A percentile compares a stretch with the other conserved stretches of the same genome.
These are phyloP conservation scores for Drosophila rellima DNA, from an alignment of 2,888 invertebrate genomes.

Conservation along the genomic window DNA sequence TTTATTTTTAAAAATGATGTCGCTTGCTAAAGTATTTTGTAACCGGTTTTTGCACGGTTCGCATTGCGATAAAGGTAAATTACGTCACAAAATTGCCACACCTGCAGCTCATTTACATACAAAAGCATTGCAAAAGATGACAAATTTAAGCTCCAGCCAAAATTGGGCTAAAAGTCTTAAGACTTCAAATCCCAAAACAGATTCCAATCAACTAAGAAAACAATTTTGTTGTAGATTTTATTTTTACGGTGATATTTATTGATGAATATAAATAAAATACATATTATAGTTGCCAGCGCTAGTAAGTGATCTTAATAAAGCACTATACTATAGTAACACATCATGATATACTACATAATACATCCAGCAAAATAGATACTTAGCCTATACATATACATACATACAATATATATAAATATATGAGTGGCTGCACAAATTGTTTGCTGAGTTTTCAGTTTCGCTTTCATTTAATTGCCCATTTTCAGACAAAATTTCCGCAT, in stretches of 20 bases:
- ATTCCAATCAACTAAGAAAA: neutral
- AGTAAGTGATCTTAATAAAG: conserved; percentile 33
- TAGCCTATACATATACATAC: conserved; percentile 14
- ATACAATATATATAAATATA: conserved; percentile 6
- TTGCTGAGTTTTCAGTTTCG: conserved; percentile 60
- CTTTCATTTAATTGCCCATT: conserved; percentile 76
- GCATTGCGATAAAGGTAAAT: conserved; percentile 32
- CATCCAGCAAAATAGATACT: conserved; percentile 31
- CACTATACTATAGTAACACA: conserved; percentile 19
- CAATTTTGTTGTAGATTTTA: conserved; percentile 5
- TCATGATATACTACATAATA: conserved; percentile 21
- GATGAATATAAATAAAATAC: conserved; percentile 39
- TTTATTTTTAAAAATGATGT: conserved; percentile 57
- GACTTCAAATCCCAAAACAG: neutral
- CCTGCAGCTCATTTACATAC: conserved; percentile 55
- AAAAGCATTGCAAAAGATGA: conserved; percentile 40
- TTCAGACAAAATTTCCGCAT: conserved; percentile 70
- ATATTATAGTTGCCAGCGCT: conserved; percentile 47
- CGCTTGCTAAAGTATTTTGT: conserved; percentile 23
- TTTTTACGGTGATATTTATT: conserved; percentile 35
- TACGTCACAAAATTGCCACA: conserved; percentile 57
- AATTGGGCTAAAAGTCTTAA: conserved; percentile 19
- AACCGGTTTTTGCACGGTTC: conserved; percentile 53
- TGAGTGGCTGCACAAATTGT: conserved; percentile 46
- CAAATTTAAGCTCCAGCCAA: conserved; percentile 31